Base-by-base conservation (phyloP, 2,113 vertebrate genomes). In the Talpa occidentalis region DNA sequence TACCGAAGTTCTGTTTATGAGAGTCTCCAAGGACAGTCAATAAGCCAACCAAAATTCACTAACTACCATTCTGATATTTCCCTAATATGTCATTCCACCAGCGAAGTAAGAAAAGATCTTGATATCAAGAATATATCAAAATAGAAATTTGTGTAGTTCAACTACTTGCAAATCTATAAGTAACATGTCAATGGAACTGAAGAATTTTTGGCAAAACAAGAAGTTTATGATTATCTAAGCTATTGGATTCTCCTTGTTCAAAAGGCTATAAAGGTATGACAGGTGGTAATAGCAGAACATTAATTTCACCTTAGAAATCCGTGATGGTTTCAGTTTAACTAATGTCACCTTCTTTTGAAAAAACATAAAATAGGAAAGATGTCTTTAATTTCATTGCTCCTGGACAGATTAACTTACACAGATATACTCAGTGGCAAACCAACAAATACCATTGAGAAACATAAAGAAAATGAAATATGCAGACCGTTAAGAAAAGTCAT, bases 301-400 rank as follows among this genome's bases (percentile, higher is more conserved):
- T 72, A 60, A 82, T 92, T 81, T 94, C 69, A 82, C 24, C 17
- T 67, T 22, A 52, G 21, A 82, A 56, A 67, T 24, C 69, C 62
- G 12, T 94, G 67, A 72, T 67, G 7, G 35, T 62, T 56, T 67
- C 5, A 37, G 19, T 67, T 77, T 81, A 85, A 88, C 14, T 17
- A 84, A 86, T 12, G 16, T 3, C 30, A 14, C 42, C 28, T 49
- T 88, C n/a, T 66, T 47, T 24, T 11, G 37, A 35, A 54, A 54
- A 9, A 56, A 88, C 12, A 87, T 62, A 94, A 86, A 82, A 92
- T 59, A 54, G 24, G 26, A 90, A 92, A 30, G 26, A 66, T 64
- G 37, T 73, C 35, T 32, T 74, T 60, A 82, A 90, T 54, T 91
- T 40, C 8, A 82, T 44, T 67, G 76, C 16, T 8, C 12, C 47